Evolutionary conservation across 1,140 invertebrate species (phyloP), one percentile per base, ranked within the genome.

Genomic region (Archivesica marissinica): DNA sequence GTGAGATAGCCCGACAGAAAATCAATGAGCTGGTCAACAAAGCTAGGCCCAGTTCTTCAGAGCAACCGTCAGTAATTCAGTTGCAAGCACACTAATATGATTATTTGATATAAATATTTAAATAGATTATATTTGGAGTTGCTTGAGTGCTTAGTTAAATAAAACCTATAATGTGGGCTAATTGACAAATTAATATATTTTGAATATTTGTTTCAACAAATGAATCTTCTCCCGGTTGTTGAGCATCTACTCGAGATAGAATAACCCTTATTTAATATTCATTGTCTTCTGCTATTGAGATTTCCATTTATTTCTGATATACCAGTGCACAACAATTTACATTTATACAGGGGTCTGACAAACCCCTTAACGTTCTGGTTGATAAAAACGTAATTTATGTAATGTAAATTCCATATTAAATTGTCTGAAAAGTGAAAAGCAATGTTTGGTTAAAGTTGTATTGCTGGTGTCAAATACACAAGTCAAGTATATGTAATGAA

Each of bases 401-500:
- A 64, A 33, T 25, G 30, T 25, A 64, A 64, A 64, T 64, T 68
- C 74, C 50, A 50, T 17, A 30, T 50, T 50, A 33, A 74, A 52
- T 74, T 47, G 70, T 28, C 50, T 52, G 70, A 28, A n/a, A 74
- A 74, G 41, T 50, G 25, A 33, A 74, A 74, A 28, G 47, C 70
- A 74, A 23, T 74, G 70, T 74, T 30, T 50, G 4, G 23, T 74
- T 50, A 74, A 52, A 39, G 7, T 52, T 52, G 33, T 33, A 52
- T 74, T 50, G 15, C 70, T 25, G 33, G 11, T 47, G 41, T 47
- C 50, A 47, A 74, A 47, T 50, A 50, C 41, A 33, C 2, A 47
- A 74, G 41, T 74, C 70, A 52, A 74, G 70, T 20, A 50, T 52
- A 15, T 52, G 70, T 74, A 50, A 74, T 74, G 47, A 50, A 74